Percentiles rank a stretch among this genome's conserved stretches.
Conservation (phyloP, 2,888 invertebrate genomes). For the Eulithis prunata region DNA sequence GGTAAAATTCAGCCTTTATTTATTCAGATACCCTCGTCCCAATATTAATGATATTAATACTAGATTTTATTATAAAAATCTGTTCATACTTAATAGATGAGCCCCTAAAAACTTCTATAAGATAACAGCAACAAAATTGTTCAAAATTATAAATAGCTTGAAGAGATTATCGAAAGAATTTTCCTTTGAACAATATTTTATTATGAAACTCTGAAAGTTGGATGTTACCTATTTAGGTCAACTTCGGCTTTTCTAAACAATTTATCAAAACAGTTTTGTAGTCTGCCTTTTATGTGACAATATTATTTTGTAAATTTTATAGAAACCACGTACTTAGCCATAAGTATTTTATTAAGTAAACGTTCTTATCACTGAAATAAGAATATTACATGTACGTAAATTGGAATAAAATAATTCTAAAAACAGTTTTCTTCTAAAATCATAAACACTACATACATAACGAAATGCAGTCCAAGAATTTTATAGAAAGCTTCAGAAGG, state of each 20-base stretch:
- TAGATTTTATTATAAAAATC: no score
- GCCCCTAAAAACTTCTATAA: slow-evolving; percentile 3
- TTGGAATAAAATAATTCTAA: no score
- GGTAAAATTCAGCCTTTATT: no score
- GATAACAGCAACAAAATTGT: slow-evolving; percentile 9
- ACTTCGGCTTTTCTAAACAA: slow-evolving; percentile 24
- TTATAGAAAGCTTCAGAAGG: slow-evolving; percentile 39
- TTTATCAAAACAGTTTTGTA: slow-evolving; percentile 8
- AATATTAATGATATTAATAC: no score
- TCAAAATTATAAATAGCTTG: slow-evolving; percentile 7
- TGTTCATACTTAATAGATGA: background rate
- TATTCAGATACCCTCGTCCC: no score
- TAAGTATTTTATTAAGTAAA: no score
- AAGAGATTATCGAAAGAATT: slow-evolving; percentile 27
- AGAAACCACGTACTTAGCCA: background rate
- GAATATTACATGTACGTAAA: no score
- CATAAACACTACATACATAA: no score
- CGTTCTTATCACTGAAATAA: no score
- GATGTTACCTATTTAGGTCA: slow-evolving; percentile 37
- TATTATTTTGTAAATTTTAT: background rate
- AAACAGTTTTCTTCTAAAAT: no score
- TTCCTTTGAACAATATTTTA: slow-evolving; percentile 35
- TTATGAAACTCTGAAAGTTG: slow-evolving; percentile 34
- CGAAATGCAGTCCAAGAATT: slow-evolving; percentile 9
- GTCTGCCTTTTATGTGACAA: background rate